Evolutionary conservation across 2,113 vertebrate species (phyloP), one percentile per base, ranked within the genome.

Genomic region (Passer montanus): DNA sequence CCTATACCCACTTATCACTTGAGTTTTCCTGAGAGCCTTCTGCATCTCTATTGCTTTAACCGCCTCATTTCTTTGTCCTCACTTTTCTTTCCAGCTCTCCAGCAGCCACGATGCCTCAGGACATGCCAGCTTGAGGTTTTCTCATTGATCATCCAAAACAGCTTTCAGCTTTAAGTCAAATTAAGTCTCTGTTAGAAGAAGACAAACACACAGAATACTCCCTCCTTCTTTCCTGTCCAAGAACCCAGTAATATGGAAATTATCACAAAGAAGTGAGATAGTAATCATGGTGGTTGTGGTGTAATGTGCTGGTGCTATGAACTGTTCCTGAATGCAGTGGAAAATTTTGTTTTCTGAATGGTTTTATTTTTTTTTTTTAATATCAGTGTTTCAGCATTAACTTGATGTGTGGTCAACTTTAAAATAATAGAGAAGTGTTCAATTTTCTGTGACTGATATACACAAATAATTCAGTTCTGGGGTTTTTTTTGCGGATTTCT

Each of bases 181-280:
- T 96, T 81, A 89, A 94, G 77, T 78, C 13, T 4, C 95, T 84
- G 43, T 39, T 93, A 59, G 89, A 91, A 70, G 47, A 85, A 83
- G 62, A 64, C 46, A 85, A 92, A 53, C 67, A 80, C 53, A 67
- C 33, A 76, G 24, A 93, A 59, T 14, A 69, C 1, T 3, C 20
- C 31, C n/a, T 60, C 30, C 7, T 86, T 22, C 44, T 78, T 86
- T 82, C 84, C 52, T 35, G 7, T 63, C 64, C 37, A 63, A 78
- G 21, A 92, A 30, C 7, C 4, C 31, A 84, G 18, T 15, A 35
- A 41, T 50, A 43, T 37, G 68, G 72, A 53, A 81, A 77, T 16
- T 50, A 10, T 70, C 67, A 27, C 27, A 84, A 84, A 83, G 59
- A 9, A 1, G 2, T 60, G 26, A 41, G 50, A 33, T 58, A 39